phyloP scores from a whole-genome alignment of 2,113 vertebrate genomes.

The Leiothrix lutea region DNA sequence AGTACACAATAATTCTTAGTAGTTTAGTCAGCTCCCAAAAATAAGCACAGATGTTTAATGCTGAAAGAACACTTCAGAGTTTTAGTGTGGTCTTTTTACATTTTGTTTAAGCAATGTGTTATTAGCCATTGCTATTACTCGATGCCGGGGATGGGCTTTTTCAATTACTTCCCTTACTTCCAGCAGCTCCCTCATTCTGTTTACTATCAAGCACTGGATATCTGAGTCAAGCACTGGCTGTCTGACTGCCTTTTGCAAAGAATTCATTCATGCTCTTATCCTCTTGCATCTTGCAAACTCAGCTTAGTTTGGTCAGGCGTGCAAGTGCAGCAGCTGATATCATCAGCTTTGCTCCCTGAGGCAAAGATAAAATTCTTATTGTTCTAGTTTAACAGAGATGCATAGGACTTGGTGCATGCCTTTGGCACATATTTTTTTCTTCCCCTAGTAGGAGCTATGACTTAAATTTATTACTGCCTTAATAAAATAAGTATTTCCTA shows the following conservation, averaged over 20 bases:
- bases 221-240: background rate
- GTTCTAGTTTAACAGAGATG: background rate
- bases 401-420: background rate
- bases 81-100: background rate
- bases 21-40: background rate
- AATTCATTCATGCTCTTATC: background rate
- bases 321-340: background rate
- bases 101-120: background rate
- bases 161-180: background rate
- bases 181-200: background rate
- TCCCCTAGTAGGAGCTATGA: background rate
- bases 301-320: background rate
- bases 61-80: background rate
- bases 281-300: constrained; percentile 21
- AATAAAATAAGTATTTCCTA: background rate
- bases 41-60: constrained; percentile 7
- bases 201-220: background rate
- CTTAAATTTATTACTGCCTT: background rate
- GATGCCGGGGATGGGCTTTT: background rate
- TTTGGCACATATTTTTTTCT: background rate
- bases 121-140: background rate
- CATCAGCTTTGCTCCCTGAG: background rate
- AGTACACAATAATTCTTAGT: background rate
- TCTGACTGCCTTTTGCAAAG: background rate
- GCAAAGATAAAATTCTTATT: background rate